Conservation (phyloP, 2,797 vertebrate species). For the Falco biarmicus region DNA sequence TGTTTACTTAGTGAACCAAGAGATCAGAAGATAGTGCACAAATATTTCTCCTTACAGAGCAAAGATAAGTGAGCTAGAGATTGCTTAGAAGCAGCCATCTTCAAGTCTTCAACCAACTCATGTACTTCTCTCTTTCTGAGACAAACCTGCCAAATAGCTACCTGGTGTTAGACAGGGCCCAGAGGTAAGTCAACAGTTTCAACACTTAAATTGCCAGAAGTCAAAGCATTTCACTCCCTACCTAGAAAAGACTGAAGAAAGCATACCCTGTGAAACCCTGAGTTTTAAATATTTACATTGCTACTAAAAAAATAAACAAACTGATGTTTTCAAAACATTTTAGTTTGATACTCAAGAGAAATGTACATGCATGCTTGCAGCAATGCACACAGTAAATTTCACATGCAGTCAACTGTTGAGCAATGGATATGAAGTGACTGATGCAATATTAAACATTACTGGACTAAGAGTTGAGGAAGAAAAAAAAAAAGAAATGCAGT, state of each 20-base stretch:
- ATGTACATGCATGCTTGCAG: neutral
- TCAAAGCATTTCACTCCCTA: neutral
- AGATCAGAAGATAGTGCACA: neutral
- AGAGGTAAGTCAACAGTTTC: neutral
- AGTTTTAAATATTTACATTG: slow-evolving; percentile 7
- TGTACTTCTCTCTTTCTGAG: neutral
- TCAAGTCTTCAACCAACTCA: neutral
- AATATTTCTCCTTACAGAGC: neutral
- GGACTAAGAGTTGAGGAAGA: neutral
- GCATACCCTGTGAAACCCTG: neutral
- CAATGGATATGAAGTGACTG: neutral
- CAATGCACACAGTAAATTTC: neutral
- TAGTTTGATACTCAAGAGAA: neutral
- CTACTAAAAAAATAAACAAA: neutral
- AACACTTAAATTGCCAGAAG: neutral
- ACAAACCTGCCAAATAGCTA: neutral
- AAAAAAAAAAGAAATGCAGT: neutral
- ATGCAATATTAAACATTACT: neutral
- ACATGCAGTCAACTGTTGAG: neutral
- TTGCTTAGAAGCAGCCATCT: neutral
- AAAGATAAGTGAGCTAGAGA: neutral
- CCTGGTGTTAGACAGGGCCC: neutral
- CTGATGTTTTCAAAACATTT: neutral
- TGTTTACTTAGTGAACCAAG: neutral
- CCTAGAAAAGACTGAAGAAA: neutral